phyloP scores from a whole-genome alignment of 1,140 invertebrate species.

The Monochamus saltuarius region DNA sequence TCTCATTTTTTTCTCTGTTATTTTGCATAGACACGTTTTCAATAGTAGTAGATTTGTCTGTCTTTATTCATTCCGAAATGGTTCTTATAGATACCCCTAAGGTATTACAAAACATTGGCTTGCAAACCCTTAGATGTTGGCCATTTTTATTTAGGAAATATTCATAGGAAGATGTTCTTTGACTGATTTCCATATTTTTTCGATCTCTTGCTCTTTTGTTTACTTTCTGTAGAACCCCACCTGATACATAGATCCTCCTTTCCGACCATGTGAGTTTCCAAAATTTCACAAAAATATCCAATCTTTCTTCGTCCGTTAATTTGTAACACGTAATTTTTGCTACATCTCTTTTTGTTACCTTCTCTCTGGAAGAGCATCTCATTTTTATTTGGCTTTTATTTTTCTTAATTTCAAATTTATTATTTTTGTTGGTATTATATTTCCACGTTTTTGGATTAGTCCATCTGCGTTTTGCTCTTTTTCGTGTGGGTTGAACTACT shows the following conservation, averaged over 20 bases:
- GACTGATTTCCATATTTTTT: neutral
- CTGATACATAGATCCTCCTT: neutral
- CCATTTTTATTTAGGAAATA: neutral
- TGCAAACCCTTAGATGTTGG: too few species aligned
- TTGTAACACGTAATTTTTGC: neutral
- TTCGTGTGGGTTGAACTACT: too few species aligned
- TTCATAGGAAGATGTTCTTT: neutral
- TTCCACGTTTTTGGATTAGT: neutral
- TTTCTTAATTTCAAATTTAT: slow-evolving; percentile 4
- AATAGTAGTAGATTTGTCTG: too few species aligned
- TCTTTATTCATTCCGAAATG: too few species aligned
- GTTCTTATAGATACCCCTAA: too few species aligned
- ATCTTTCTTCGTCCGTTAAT: neutral
- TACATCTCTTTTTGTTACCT: neutral
- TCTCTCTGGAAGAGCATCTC: neutral
- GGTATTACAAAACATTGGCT: too few species aligned
- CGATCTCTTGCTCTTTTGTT: slow-evolving; percentile 1
- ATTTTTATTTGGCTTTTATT: neutral
- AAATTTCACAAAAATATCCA: too few species aligned
- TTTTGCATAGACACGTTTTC: too few species aligned
- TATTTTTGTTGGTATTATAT: neutral
- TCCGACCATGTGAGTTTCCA: too few species aligned
- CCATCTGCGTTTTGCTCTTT: neutral
- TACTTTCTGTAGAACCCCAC: neutral
- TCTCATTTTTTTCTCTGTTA: too few species aligned